These are phyloP conservation scores for Saccostrea echinata DNA, from an alignment of 1,140 invertebrate genomes.

Conservation along the genomic window DNA sequence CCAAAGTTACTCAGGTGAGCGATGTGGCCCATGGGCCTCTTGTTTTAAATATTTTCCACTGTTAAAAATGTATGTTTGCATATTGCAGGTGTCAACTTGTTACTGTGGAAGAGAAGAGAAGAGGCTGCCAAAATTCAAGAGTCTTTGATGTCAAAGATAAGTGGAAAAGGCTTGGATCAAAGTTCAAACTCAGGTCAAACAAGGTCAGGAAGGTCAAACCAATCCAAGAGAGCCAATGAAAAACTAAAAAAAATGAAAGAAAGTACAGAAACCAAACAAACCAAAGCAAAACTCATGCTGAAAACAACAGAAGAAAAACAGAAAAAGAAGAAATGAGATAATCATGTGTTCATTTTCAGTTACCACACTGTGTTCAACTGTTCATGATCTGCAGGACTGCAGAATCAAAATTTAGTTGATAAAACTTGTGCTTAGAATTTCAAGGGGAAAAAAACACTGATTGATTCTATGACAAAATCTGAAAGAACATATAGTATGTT, in stretches of 20 bases:
- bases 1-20: too few species aligned
- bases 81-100: conserved; percentile 56
- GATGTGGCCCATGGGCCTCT: too few species aligned
- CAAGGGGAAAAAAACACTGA: too few species aligned
- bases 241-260: conserved; percentile 40
- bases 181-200: neutral
- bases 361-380: neutral
- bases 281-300: conserved; percentile 49
- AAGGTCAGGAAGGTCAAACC: conserved; percentile 21
- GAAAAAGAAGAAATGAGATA: neutral
- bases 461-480: too few species aligned
- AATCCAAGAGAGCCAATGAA: conserved; percentile 40
- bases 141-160: conserved; percentile 47
- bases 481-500: too few species aligned
- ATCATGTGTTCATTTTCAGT: neutral
- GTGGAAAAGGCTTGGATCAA: conserved; percentile 41
- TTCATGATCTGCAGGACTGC: too few species aligned
- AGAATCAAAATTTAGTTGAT: too few species aligned
- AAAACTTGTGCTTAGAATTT: too few species aligned
- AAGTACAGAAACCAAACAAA: conserved; percentile 44
- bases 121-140: conserved; percentile 55
- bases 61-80: neutral
- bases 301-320: conserved; percentile 42
- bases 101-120: conserved; percentile 62
- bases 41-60: too few species aligned